A percentile compares a stretch with the other conserved stretches of the same genome.
Conservation (phyloP, 2,888 invertebrate species). For the Athalia cordata region DNA sequence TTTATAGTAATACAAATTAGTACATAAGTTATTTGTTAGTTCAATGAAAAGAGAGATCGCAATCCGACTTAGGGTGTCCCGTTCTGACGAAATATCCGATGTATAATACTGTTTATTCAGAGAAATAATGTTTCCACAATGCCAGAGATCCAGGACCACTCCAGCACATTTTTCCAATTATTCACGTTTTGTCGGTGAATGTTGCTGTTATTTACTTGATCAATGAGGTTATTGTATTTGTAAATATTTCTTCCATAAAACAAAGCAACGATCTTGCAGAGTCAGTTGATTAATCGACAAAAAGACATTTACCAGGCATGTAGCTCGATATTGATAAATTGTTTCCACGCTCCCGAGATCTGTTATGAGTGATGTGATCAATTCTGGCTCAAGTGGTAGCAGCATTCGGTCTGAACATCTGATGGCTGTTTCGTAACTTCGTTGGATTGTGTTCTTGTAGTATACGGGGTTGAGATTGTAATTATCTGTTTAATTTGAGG, state of each 20-base stretch:
- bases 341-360: constrained; percentile 1
- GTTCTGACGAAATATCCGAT: constrained; percentile 7
- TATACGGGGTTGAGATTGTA: constrained; percentile 29
- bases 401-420: constrained; percentile 28
- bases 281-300: constrained; percentile 17
- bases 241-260: constrained; percentile 30
- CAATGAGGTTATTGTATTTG: constrained; percentile 32
- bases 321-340: constrained; percentile 23
- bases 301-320: not conserved
- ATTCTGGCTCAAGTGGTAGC: constrained; percentile 19
- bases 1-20: constrained; percentile 61
- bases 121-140: constrained; percentile 1
- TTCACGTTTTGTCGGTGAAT: constrained; percentile 13
- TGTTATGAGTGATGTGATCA: not conserved
- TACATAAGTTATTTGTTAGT: constrained; percentile 62
- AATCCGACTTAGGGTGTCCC: constrained; percentile 49
- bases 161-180: constrained; percentile 16
- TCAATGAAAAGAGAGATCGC: constrained; percentile 53
- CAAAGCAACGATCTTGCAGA: constrained; percentile 1
- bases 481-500: constrained; percentile 32
- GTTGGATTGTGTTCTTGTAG: constrained; percentile 30
- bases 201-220: constrained; percentile 11
- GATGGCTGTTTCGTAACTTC: constrained; percentile 30
- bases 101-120: constrained; percentile 9
- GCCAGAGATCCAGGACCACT: constrained; percentile 17